Conservation (phyloP, 2,797 vertebrate genomes). For the Momotus momota region DNA sequence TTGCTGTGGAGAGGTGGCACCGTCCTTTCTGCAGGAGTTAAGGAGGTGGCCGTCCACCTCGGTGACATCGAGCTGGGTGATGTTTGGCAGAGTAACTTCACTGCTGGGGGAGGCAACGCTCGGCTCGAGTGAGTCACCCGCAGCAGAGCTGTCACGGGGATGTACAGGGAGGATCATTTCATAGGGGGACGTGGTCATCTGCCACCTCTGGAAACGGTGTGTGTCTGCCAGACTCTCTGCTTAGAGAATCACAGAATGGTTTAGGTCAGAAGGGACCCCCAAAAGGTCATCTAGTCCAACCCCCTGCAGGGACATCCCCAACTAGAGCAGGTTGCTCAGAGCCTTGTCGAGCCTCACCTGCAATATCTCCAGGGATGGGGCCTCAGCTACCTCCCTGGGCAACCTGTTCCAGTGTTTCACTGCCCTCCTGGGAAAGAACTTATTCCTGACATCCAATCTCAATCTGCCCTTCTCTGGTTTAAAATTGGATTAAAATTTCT, state of each 20-base stretch:
- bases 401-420: too few relatives aligned
- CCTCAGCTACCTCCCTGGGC: too few relatives aligned
- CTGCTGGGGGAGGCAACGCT: neutral
- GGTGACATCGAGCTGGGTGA: neutral
- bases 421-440: too few relatives aligned
- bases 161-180: fast-evolving
- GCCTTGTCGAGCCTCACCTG: too few relatives aligned
- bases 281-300: too few relatives aligned
- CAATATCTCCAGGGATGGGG: too few relatives aligned
- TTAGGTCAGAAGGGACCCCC: too few relatives aligned
- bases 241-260: too few relatives aligned
- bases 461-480: neutral
- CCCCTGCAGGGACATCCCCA: too few relatives aligned
- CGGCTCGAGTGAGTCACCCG: neutral
- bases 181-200: fast-evolving
- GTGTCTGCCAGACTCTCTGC: neutral
- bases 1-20: neutral
- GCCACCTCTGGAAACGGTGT: neutral
- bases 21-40: neutral
- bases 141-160: neutral
- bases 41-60: neutral
- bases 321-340: too few relatives aligned
- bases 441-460: too few relatives aligned
- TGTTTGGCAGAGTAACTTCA: neutral
- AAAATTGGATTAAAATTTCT: neutral